Evolutionary conservation across 2,113 vertebrate species (phyloP), one percentile per base, ranked within the genome.

Genomic region (Hystrix cristata): DNA sequence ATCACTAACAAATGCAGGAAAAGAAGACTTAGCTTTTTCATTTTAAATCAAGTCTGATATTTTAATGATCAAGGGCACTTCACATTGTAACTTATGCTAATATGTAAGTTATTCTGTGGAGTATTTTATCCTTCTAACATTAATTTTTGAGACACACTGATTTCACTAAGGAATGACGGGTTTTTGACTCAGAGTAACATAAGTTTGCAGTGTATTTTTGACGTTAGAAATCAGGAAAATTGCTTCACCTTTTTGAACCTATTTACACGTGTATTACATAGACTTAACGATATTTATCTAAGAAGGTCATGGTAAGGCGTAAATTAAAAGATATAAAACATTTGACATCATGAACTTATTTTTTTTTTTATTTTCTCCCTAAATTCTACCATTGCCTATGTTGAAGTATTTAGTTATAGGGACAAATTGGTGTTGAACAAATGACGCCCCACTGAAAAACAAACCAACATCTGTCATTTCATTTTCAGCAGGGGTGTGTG

Each of bases 31-130:
- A 7, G 8, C 7, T 34, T 95, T 94, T 78, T 78, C 69, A 87
- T 95, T 65, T 95, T 95, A 85, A 82, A 90, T 95, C 76, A 60
- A 71, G 8, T 27, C 7, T 69, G 53, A 72, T 79, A 91, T 51
- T 87, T 95, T 65, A 84, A 84, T 94, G 84, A 89, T 81, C 59
- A 29, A 95, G 64, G 43, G 29, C 8, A 83, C 46, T 78, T 78
- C 3, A 19, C 62, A 15, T 60, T 81, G 14, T 57, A 90, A 95
- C 93, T 93, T 95, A 67, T 79, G 48, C 55, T 83, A 27, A 76
- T 69, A 21, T 34, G 2, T 25, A 90, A 78, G 29, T 81, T 59
- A 90, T 82, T 25, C 34, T n/a, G 43, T 79, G 7, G 31, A 83
- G 23, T 87, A 53, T 62, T 85, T 94, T 55, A 91, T 86, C 15